phyloP scores from a whole-genome alignment of 2,113 vertebrate genomes.

The Dromas ardeola region DNA sequence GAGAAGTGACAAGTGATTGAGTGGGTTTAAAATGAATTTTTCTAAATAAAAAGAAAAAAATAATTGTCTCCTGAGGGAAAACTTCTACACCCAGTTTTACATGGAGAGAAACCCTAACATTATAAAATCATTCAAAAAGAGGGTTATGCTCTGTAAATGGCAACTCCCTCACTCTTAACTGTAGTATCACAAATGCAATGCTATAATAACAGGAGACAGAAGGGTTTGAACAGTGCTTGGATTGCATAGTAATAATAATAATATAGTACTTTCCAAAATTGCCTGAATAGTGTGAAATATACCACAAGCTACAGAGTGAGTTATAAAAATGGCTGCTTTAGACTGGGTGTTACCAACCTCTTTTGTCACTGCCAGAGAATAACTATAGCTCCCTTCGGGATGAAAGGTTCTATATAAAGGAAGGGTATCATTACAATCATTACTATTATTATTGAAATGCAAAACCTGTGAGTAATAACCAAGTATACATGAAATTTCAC shows the following conservation, averaged over 20 bases:
- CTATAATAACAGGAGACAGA: conserved; percentile 67
- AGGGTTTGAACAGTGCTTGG: conserved; percentile 63
- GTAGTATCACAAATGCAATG: conserved; percentile 71
- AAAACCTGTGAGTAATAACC: conserved; percentile 69
- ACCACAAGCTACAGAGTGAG: conserved; percentile 63
- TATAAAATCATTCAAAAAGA: conserved; percentile 73
- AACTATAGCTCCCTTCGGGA: conserved; percentile 65
- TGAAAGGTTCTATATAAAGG: conserved; percentile 64
- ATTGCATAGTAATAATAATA: conserved; percentile 69
- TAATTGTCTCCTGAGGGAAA: conserved; percentile 17
- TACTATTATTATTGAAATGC: conserved; percentile 75
- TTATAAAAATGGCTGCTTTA: conserved; percentile 71
- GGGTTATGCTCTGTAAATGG: conserved; percentile 62
- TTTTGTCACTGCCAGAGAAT: conserved; percentile 63
- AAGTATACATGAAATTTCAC: conserved; percentile 64
- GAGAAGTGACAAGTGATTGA: conserved; percentile 27
- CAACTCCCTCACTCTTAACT: conserved; percentile 67
- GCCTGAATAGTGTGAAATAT: conserved; percentile 69
- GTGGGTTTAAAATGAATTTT: conserved; percentile 39
- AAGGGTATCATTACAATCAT: conserved; percentile 72
- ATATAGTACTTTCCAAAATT: conserved; percentile 70
- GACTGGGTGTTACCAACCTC: conserved; percentile 58
- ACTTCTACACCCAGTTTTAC: conserved; percentile 39
- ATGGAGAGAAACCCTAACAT: conserved; percentile 55
- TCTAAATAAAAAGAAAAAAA: conserved; percentile 34